Evolutionary conservation across 2,888 invertebrate genomes (phyloP).

Genomic region (Dicyrtomina minuta): DNA sequence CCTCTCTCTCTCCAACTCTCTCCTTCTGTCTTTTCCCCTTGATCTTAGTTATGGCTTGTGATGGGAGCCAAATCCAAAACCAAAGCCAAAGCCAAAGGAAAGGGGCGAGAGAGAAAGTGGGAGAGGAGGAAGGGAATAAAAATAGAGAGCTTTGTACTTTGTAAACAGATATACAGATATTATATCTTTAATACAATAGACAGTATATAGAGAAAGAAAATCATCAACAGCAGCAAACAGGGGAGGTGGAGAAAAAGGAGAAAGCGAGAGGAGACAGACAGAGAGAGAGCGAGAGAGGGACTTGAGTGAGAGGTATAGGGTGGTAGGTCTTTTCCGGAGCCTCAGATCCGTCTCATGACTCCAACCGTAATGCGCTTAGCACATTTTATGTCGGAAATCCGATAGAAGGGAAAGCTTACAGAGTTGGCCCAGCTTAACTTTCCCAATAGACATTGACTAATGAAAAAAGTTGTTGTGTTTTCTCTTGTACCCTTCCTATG

Average conservation of each 20-base stretch:
- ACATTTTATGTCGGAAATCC: constrained; percentile 32
- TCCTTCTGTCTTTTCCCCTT: neutral
- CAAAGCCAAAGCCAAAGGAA: too few relatives aligned
- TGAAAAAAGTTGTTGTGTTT: constrained; percentile 38
- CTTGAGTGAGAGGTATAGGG: neutral
- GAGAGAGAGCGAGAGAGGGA: neutral
- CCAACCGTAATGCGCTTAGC: constrained; percentile 28
- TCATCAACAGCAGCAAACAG: neutral
- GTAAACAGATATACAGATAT: too few relatives aligned
- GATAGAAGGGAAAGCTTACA: constrained; percentile 28
- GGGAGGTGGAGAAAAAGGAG: neutral
- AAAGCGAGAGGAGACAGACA: neutral
- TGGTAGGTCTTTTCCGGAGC: constrained; percentile 12
- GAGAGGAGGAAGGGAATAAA: too few relatives aligned
- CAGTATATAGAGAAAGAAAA: neutral
- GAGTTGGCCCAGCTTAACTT: constrained; percentile 28
- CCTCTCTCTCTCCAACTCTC: neutral
- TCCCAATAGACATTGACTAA: constrained; percentile 37
- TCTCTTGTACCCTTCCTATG: neutral
- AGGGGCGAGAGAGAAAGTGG: too few relatives aligned
- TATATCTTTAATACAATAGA: neutral
- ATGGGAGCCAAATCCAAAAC: too few relatives aligned
- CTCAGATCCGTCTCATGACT: constrained; percentile 21
- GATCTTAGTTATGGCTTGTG: neutral
- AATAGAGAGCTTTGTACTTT: constrained; percentile 12